These are phyloP conservation scores for Anser brachyrhynchus DNA, from an alignment of 2,113 vertebrate genomes.

Conservation along the genomic window DNA sequence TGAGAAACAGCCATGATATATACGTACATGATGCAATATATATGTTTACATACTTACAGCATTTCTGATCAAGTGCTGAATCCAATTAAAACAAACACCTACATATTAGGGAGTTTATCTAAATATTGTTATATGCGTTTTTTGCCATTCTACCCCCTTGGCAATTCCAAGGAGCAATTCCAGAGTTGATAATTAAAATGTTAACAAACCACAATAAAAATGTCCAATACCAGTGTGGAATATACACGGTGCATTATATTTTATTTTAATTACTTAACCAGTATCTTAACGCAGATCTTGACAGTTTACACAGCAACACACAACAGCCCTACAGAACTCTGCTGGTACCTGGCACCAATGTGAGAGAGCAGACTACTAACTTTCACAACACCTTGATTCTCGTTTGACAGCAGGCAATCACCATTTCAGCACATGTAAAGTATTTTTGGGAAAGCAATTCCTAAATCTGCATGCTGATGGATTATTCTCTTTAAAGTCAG, in stretches of 20 bases:
- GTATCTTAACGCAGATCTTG: not conserved
- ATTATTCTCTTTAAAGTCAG: not conserved
- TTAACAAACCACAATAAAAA: not conserved
- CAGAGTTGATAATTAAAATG: not conserved
- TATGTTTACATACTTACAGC: not conserved
- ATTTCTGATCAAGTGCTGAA: not conserved
- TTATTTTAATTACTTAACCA: not conserved
- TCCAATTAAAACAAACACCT: not conserved
- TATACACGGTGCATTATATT: not conserved
- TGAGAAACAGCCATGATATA: not conserved
- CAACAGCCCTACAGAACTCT: not conserved
- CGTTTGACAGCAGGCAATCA: not conserved
- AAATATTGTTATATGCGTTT: not conserved
- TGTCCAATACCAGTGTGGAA: not conserved
- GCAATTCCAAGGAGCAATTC: not conserved
- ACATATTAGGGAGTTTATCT: not conserved
- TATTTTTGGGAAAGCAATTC: not conserved
- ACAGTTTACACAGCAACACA: not conserved
- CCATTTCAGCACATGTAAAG: not conserved
- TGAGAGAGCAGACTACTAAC: not conserved
- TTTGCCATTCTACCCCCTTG: not conserved
- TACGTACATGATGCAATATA: not conserved
- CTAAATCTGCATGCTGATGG: not conserved
- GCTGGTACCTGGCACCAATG: not conserved
- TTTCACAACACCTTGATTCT: not conserved